Evolutionary conservation across 2,888 invertebrate genomes (phyloP).

Genomic region (Agrotis ipsilon): DNA sequence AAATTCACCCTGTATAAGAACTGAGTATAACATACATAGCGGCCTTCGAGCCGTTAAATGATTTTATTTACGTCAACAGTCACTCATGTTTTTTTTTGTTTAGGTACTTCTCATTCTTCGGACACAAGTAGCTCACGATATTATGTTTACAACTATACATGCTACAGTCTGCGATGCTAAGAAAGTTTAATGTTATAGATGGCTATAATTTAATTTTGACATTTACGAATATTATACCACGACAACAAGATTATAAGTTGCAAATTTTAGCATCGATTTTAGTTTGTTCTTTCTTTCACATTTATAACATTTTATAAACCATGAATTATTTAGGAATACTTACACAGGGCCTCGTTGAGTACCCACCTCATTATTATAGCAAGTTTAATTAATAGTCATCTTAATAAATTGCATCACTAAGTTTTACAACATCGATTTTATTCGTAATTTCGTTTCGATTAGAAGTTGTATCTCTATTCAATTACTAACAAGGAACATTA

Average conservation of each 20-base stretch:
- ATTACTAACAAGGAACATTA: conserved; percentile 56
- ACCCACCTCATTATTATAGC: not conserved
- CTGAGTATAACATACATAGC: conserved; percentile 30
- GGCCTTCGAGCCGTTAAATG: conserved; percentile 15
- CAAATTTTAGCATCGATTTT: conserved; percentile 26
- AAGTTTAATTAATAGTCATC: conserved; percentile 27
- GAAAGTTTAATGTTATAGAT: conserved; percentile 16
- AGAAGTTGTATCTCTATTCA: conserved; percentile 27
- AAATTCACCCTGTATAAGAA: no score
- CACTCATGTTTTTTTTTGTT: not conserved
- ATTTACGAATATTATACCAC: conserved; percentile 28
- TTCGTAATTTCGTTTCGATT: conserved; percentile 20
- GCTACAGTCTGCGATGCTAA: conserved; percentile 23
- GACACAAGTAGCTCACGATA: conserved; percentile 7
- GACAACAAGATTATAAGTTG: conserved; percentile 29
- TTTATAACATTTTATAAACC: conserved; percentile 27
- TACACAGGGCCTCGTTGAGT: not conserved
- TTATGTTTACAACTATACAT: conserved; percentile 2
- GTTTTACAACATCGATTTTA: conserved; percentile 29
- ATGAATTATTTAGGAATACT: conserved; percentile 8
- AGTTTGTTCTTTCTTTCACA: conserved; percentile 35
- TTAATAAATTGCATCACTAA: conserved; percentile 27
- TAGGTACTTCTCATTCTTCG: not conserved
- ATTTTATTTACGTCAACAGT: not conserved
- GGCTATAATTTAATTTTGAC: conserved; percentile 29